Percentiles rank a stretch among this genome's conserved stretches.
phyloP scores from a whole-genome alignment of 2,888 invertebrate species.

The Caenorhabditis zanzibari region DNA sequence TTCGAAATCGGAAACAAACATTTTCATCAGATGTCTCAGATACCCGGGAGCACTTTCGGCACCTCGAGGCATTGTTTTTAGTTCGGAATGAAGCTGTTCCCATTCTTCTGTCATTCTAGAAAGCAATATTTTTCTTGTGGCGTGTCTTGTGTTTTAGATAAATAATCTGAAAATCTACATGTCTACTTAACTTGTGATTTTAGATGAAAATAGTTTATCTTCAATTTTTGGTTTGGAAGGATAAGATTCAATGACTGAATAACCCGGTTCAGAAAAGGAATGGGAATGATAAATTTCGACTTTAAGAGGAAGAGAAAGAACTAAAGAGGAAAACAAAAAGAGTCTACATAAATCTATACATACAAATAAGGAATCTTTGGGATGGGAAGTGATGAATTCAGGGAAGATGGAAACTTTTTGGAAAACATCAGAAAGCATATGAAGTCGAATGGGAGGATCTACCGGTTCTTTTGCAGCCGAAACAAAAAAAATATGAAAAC shows the following conservation, averaged over 20 bases:
- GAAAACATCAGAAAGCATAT: constrained; percentile 1
- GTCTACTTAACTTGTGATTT: neutral
- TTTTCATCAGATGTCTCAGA: constrained; percentile 47
- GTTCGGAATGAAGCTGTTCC: constrained; percentile 24
- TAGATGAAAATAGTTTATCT: constrained; percentile 15
- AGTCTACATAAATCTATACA: constrained; percentile 59
- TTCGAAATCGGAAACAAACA: constrained; percentile 61
- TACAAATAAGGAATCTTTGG: constrained; percentile 45
- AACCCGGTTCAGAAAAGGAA: constrained; percentile 47
- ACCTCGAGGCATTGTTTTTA: constrained; percentile 46
- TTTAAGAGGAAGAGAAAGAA: constrained; percentile 12
- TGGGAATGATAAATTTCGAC: constrained; percentile 53
- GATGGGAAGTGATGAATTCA: constrained; percentile 4
- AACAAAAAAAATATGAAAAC: constrained; percentile 50
- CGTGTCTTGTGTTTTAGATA: neutral
- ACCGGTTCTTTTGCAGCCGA: constrained; percentile 39
- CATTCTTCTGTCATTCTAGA: constrained; percentile 38
- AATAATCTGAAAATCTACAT: constrained; percentile 4
- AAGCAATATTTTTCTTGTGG: too few species aligned
- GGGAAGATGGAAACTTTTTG: neutral
- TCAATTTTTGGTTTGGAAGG: constrained; percentile 39
- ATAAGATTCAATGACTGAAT: constrained; percentile 19
- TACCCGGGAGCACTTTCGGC: constrained; percentile 29
- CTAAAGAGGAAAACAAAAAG: neutral
- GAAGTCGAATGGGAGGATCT: constrained; percentile 6